Base-by-base conservation (phyloP, 2,797 vertebrate species). In the Labeo calbasu region DNA sequence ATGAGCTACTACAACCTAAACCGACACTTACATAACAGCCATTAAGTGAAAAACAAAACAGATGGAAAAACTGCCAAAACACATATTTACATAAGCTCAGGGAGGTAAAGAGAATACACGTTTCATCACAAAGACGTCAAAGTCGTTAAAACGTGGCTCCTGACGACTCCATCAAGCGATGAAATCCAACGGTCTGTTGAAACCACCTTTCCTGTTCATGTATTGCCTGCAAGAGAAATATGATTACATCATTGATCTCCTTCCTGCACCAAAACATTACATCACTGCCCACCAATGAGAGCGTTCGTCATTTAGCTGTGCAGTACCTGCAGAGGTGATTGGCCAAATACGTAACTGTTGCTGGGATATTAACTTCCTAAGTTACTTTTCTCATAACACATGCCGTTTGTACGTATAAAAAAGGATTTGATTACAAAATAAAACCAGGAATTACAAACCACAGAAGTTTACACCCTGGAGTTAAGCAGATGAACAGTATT, bases 141-240 rank as follows among this genome's bases (percentile, higher is more conserved):
- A 78, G 48, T 61, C 32, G 4, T 32, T 46, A 12, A 73, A 71
- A 65, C 55, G 1, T 43, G 1, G 11, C 15, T 28, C 1, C 25
- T 21, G 0, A 13, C 61, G 51, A 83, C 21, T 55, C 43, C 3
- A 55, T 98, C 93, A 99, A 23, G 98, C 98, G 32, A 99, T 98
- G 92, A 99, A 99, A 93, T 99, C 98, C 95, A 99, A 93, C 8
- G 98, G 98, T 92, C 98, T 96, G 96, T 99, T 99, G 94, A 99
- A 99, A 86, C 98, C 98, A 88, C 98, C 98, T 94, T 99, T 99
- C 81, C 97, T 95, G 96, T 99, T 99, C 97, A 99, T 99, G 93
- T 99, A 99, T 83, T 99, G 98, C 94, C 98, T 99, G 85, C 69
- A 81, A 91, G 7, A 87, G 77, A 88, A 87, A 92, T 92, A 92